Evolutionary conservation across 2,888 invertebrate genomes (phyloP).

Genomic region (Teleogryllus oceanicus): DNA sequence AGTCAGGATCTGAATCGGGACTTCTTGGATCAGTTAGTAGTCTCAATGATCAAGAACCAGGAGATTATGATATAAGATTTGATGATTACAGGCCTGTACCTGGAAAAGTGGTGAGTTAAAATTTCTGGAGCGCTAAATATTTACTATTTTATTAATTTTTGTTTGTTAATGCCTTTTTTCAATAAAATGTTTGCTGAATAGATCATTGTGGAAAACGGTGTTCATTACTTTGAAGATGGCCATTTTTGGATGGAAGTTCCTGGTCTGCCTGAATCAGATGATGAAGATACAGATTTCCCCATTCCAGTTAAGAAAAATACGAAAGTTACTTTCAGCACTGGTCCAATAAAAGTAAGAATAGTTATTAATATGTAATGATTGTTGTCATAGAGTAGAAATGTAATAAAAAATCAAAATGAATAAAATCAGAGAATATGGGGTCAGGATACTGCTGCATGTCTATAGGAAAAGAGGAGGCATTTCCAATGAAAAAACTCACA

Average conservation of each 20-base stretch:
- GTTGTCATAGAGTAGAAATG: background rate
- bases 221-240: constrained; percentile 88
- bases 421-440: background rate
- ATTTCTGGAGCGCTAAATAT: background rate
- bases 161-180: background rate
- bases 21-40: constrained; percentile 54
- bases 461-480: no score
- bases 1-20: constrained; percentile 42
- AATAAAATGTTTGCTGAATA: constrained; percentile 27
- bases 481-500: no score
- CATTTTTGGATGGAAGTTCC: constrained; percentile 86
- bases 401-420: background rate
- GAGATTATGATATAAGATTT: background rate
- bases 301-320: constrained; percentile 71
- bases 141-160: background rate
- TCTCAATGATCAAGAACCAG: constrained; percentile 46
- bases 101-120: constrained; percentile 40
- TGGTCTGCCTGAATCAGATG: constrained; percentile 43
- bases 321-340: constrained; percentile 71
- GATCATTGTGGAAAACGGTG: constrained; percentile 69
- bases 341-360: constrained; percentile 64
- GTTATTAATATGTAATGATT: background rate
- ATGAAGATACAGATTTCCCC: constrained; percentile 60
- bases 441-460: background rate
- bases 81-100: constrained; percentile 40